phyloP scores from a whole-genome alignment of 2,113 vertebrate genomes.

The Phoenicopterus ruber region DNA sequence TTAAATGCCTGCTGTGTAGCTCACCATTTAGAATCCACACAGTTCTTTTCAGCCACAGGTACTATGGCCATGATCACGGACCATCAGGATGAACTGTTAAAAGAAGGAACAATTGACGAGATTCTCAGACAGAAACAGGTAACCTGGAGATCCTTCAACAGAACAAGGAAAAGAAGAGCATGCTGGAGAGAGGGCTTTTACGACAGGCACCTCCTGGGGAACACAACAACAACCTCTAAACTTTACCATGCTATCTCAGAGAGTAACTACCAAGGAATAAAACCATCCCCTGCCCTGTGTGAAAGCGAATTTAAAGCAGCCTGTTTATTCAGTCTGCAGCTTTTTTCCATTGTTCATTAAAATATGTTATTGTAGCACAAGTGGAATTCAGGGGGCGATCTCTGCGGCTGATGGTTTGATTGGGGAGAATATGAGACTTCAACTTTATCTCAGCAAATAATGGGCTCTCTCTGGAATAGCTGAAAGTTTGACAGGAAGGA shows the following conservation, averaged over 20 bases:
- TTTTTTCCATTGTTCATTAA: conserved; percentile 58
- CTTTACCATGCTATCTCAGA: conserved; percentile 9
- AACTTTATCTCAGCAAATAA: conserved; percentile 48
- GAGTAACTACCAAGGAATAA: neutral
- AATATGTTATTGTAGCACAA: conserved; percentile 54
- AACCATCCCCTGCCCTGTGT: neutral
- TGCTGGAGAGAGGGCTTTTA: neutral
- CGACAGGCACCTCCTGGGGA: neutral
- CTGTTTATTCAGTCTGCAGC: conserved; percentile 58
- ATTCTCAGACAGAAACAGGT: neutral
- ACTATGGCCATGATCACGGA: neutral
- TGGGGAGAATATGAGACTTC: conserved; percentile 42
- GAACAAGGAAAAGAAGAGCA: neutral
- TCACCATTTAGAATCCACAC: neutral
- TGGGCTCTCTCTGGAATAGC: conserved; percentile 50
- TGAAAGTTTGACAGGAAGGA: conserved; percentile 74
- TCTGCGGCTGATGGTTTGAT: neutral
- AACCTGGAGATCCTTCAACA: neutral
- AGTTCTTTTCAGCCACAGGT: neutral
- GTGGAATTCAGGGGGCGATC: conserved; percentile 33
- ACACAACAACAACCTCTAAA: neutral
- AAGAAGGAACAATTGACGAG: neutral
- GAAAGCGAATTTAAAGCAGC: neutral
- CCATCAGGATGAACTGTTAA: neutral
- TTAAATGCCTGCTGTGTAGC: accelerated